Percentiles rank a stretch among this genome's conserved stretches.
These are phyloP conservation scores for Chymomyza caudatula DNA, from an alignment of 2,888 invertebrate species.

Conservation along the genomic window DNA sequence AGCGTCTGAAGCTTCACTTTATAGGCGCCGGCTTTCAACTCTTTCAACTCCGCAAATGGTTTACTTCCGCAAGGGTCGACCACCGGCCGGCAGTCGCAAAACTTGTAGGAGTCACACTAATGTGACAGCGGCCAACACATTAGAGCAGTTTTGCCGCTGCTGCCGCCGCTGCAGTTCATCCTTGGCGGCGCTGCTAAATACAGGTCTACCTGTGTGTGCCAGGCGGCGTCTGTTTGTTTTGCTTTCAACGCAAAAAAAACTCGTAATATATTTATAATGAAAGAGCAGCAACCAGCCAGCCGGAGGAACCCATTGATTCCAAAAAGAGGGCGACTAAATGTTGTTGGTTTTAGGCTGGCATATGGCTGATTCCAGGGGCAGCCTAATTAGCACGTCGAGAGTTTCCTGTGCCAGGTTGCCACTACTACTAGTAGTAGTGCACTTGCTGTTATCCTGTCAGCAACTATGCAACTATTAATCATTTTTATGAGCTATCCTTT, in stretches of 20 bases:
- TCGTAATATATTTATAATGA: constrained; percentile 67
- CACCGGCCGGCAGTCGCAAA: constrained; percentile 34
- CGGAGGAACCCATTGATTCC: not conserved
- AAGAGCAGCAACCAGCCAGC: constrained; percentile 37
- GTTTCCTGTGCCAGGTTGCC: constrained; percentile 23
- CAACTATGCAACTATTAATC: constrained; percentile 40
- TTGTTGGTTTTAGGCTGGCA: constrained; percentile 56
- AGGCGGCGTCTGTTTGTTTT: constrained; percentile 65
- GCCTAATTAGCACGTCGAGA: constrained; percentile 39
- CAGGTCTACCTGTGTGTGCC: constrained; percentile 28
- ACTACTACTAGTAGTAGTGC: constrained; percentile 11
- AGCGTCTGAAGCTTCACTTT: constrained; percentile 52
- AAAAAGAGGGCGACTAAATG: constrained; percentile 39
- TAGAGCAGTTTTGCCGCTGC: constrained; percentile 29
- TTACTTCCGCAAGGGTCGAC: constrained; percentile 58
- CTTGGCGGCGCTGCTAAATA: constrained; percentile 17
- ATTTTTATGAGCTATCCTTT: constrained; percentile 18
- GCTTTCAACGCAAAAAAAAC: constrained; percentile 53
- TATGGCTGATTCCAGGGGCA: constrained; percentile 38
- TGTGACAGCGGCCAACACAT: constrained; percentile 69
- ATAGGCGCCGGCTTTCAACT: constrained; percentile 64
- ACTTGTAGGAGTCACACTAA: constrained; percentile 63
- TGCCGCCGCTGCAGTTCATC: not conserved
- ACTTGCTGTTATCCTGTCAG: constrained; percentile 19
- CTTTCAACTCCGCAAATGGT: constrained; percentile 49